Evolutionary conservation across 2,888 invertebrate genomes (phyloP).

Genomic region (Eupithecia subfuscata): DNA sequence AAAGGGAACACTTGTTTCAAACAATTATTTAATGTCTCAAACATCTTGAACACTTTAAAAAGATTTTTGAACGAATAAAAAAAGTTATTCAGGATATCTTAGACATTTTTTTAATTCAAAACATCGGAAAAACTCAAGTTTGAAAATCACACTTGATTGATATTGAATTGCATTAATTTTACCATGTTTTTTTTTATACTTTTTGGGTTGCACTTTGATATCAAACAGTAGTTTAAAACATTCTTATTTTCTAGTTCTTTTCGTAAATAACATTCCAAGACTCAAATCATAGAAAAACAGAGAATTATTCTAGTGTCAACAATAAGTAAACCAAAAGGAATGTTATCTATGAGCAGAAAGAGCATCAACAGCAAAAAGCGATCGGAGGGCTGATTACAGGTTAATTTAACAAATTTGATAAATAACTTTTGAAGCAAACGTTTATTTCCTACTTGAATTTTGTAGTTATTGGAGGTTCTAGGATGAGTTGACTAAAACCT

Average conservation of each 20-base stretch:
- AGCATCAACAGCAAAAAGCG: conserved; percentile 50
- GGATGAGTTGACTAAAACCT: background rate
- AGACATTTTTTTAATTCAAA: conserved; percentile 13
- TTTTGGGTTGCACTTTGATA: conserved; percentile 27
- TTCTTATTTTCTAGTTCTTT: conserved; percentile 12
- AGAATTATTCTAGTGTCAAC: background rate
- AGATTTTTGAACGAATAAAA: background rate
- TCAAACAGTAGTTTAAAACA: conserved; percentile 14
- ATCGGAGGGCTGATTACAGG: conserved; percentile 24
- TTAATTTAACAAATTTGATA: background rate
- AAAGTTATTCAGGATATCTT: conserved; percentile 17
- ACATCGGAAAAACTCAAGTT: conserved; percentile 23
- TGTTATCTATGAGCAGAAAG: conserved; percentile 42
- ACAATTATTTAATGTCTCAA: conserved; percentile 22
- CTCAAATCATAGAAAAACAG: background rate
- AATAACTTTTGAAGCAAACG: background rate
- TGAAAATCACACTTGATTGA: conserved; percentile 18
- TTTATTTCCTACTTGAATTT: background rate
- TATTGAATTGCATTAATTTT: conserved; percentile 18
- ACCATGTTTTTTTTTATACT: background rate
- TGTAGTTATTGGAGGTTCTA: background rate
- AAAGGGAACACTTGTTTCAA: conserved; percentile 25
- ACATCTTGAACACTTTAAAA: conserved; percentile 18
- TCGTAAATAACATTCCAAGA: conserved; percentile 30
- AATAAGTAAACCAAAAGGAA: background rate